Base-by-base conservation (phyloP, 2,113 vertebrate species). In the Cyrtonyx montezumae region DNA sequence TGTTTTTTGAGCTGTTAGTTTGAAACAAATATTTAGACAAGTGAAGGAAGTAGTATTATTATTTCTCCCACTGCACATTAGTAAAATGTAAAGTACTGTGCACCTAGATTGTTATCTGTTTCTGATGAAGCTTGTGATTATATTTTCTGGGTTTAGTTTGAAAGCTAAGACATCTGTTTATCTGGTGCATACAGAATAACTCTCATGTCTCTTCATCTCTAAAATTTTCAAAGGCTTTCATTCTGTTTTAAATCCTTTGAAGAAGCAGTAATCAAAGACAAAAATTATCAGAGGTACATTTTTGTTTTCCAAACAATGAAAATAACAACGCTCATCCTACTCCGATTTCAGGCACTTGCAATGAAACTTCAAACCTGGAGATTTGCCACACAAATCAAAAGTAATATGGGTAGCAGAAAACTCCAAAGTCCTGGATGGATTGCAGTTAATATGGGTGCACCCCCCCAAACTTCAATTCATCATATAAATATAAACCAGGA, bases 251-350 rank as follows among this genome's bases (percentile, higher is more conserved):
- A 98, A 98, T 93, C 97, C 98, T 98, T 98, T 98, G 98, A 98
- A 98, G 98, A 97, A 97, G 96, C 75, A 96, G 95, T 98, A 98
- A 98, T 98, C 98, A 98, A 98, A 98, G 98, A 98, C 97, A 97
- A 97, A 98, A 98, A 98, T 98, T 98, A 98, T 98, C 98, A 98
- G 98, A 98, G 98, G 97, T 98, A 98, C 97, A 98, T 98, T 98
- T 98, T 98, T 98, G 97, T 98, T 98, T 98, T 97, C 97, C 97
- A 97, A 97, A 98, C 98, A 98, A 98, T 98, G 98, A 98, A 98
- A 98, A 98, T 97, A 98, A 98, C 97, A 98, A 96, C 92, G 75
- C 79, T 97, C 96, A 95, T 93, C 94, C 96, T 96, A 94, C 90
- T 97, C 95, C 91, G 16, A 97, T 98, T 98, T 98, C 94, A 97